Percentiles rank a stretch among this genome's conserved stretches.
These are phyloP conservation scores for Helicolenus hilgendorfi DNA, from an alignment of 2,797 vertebrate genomes.

Conservation along the genomic window DNA sequence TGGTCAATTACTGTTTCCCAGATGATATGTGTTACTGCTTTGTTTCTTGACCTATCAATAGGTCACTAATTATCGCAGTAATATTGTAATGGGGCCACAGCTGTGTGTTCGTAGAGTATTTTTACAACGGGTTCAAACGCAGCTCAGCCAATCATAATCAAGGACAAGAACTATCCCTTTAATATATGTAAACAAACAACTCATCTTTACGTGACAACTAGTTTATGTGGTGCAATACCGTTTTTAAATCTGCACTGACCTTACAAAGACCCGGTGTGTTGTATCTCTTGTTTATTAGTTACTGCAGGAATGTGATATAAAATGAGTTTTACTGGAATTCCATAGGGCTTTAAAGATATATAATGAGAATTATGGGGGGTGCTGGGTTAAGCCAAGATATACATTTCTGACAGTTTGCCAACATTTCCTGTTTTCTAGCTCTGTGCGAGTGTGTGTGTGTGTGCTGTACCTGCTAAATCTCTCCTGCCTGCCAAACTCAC, in stretches of 20 bases:
- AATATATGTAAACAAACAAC: neutral
- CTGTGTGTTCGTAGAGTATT: no score
- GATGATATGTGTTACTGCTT: neutral
- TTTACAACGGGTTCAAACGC: no score
- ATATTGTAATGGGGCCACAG: no score
- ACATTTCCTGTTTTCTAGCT: slow-evolving; percentile 16
- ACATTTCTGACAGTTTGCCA: neutral
- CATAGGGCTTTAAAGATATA: neutral
- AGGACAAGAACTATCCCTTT: neutral
- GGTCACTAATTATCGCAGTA: no score
- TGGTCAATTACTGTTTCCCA: no score
- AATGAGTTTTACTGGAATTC: neutral
- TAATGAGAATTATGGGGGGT: neutral
- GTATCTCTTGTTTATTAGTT: neutral
- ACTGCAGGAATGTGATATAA: neutral
- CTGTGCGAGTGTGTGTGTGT: slow-evolving; percentile 26
- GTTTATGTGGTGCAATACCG: neutral
- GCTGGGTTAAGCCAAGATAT: neutral
- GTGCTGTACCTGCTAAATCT: slow-evolving; percentile 55
- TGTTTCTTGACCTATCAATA: neutral
- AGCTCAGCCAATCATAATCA: neutral
- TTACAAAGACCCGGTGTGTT: neutral
- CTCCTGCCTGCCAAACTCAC: slow-evolving; percentile 53
- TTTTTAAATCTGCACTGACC: neutral
- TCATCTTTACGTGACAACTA: neutral